A percentile compares a stretch with the other conserved stretches of the same genome.
Conservation (phyloP, 2,888 invertebrate genomes). For the Ophion slaviceki region DNA sequence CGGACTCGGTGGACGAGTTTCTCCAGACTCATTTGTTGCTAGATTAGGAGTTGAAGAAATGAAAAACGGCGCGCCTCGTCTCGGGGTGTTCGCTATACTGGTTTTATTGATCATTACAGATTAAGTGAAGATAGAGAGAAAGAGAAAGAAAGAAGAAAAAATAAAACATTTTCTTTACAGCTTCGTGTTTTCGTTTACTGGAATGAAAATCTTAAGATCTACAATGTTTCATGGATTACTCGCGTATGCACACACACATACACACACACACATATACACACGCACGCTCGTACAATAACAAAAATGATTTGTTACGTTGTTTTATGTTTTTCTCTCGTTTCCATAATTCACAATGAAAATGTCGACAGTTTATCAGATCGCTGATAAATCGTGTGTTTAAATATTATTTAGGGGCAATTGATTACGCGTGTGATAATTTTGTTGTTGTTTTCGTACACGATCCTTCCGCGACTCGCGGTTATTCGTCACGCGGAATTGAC, state of each 20-base stretch:
- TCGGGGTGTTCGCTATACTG: background rate
- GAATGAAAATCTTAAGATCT: constrained; percentile 73
- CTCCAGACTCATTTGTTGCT: constrained; percentile 92
- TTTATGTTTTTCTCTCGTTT: background rate
- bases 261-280: background rate
- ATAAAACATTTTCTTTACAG: constrained; percentile 55
- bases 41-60: constrained; percentile 34
- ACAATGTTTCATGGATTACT: constrained; percentile 63
- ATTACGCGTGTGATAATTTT: background rate
- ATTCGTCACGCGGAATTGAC: constrained; percentile 19
- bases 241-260: background rate
- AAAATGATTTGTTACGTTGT: constrained; percentile 1
- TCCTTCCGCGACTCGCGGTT: background rate
- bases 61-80: constrained; percentile 27
- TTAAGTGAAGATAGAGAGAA: constrained; percentile 39
- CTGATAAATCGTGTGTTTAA: constrained; percentile 4
- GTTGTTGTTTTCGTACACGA: constrained; percentile 14
- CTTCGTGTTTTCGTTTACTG: constrained; percentile 66
- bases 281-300: constrained; percentile 15
- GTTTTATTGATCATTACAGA: constrained; percentile 52
- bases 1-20: constrained; percentile 98
- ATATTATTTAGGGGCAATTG: background rate
- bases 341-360: constrained; percentile 19
- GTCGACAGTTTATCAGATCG: constrained; percentile 2
- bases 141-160: constrained; percentile 46